A percentile compares a stretch with the other conserved stretches of the same genome.
Conservation (phyloP, 2,888 invertebrate genomes). For the Antheraea assamensis region DNA sequence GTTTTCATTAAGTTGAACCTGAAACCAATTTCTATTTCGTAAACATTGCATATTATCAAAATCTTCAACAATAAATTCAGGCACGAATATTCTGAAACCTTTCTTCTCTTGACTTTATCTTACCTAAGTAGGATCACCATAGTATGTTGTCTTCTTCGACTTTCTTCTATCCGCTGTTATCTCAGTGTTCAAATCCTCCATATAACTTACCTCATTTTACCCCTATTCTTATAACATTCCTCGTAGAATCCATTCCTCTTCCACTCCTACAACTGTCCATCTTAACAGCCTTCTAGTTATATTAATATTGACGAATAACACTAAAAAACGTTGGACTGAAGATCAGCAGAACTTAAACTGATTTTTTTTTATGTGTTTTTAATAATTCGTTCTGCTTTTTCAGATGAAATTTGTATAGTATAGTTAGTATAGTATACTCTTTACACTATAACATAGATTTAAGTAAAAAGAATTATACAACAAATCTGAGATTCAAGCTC, state of each 20-base stretch:
- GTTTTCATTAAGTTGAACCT: neutral
- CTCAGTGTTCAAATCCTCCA: neutral
- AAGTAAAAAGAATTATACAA: neutral
- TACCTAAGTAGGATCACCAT: neutral
- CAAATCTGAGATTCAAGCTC: neutral
- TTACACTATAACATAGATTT: no score
- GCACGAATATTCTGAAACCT: neutral
- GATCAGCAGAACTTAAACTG: neutral
- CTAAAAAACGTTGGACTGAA: neutral
- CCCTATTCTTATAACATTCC: no score
- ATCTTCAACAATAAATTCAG: neutral
- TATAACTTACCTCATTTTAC: no score
- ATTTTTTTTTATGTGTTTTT: no score
- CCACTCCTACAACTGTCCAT: neutral
- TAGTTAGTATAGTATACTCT: no score
- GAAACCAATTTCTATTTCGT: neutral
- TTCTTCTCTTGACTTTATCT: neutral
- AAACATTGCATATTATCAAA: neutral
- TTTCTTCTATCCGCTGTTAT: neutral
- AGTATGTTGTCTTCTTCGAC: neutral
- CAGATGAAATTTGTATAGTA: neutral
- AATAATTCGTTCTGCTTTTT: neutral
- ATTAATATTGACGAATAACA: no score
- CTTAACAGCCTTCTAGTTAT: neutral
- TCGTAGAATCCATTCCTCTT: neutral